phyloP scores from a whole-genome alignment of 2,113 vertebrate species.

The Odocoileus hemionus region DNA sequence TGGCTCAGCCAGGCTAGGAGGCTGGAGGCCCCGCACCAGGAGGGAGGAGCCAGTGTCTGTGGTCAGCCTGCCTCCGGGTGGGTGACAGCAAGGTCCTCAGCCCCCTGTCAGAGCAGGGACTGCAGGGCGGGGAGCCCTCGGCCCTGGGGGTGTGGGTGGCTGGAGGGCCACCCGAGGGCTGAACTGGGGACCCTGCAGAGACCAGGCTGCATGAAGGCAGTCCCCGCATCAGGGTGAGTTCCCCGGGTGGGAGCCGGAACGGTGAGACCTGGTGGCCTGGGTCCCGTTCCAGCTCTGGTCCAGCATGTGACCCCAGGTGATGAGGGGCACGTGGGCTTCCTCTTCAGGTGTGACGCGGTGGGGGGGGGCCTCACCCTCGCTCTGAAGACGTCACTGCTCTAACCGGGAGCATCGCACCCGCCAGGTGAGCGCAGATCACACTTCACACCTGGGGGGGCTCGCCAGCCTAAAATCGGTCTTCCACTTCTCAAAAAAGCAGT shows the following conservation, averaged over 20 bases:
- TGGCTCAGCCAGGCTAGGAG: neutral
- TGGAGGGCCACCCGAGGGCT: neutral
- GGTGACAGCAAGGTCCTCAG: neutral
- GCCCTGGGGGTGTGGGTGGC: neutral
- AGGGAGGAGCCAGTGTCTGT: neutral
- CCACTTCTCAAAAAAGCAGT: neutral
- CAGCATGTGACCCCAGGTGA: neutral
- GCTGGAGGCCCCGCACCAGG: too few species aligned
- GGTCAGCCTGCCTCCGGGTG: neutral
- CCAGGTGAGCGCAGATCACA: neutral
- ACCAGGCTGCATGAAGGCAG: neutral
- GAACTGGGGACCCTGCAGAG: neutral
- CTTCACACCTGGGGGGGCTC: neutral
- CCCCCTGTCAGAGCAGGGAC: neutral
- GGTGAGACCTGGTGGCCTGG: neutral
- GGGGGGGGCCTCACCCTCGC: neutral
- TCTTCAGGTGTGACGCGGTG: neutral
- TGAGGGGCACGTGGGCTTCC: accelerated
- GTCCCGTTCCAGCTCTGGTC: neutral
- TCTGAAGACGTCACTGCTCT: neutral
- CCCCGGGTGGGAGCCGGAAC: accelerated
- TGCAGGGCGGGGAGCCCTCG: too few species aligned
- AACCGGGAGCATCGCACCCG: neutral
- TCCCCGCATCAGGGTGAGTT: neutral
- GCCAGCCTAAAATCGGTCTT: neutral